phyloP scores from a whole-genome alignment of 2,888 invertebrate genomes.

The Toxonevra muliebris region DNA sequence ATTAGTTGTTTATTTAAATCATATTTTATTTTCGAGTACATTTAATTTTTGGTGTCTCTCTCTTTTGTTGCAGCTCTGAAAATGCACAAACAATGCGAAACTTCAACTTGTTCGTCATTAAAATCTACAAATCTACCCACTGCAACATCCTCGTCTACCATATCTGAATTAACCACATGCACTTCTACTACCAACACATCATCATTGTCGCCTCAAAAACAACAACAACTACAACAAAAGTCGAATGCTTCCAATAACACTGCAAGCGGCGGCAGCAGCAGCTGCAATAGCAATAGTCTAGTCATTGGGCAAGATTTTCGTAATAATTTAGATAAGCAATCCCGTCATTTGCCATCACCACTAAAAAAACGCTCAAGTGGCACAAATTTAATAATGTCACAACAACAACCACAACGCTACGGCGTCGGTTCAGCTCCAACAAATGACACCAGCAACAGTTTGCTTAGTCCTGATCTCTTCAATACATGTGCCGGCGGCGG shows the following conservation, averaged over 20 bases:
- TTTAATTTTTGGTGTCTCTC: background rate
- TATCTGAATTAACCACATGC: slow-evolving; percentile 59
- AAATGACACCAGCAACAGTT: slow-evolving; percentile 18
- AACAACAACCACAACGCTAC: slow-evolving; percentile 40
- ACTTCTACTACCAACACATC: slow-evolving; percentile 45
- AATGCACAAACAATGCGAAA: slow-evolving; percentile 42
- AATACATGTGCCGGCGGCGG: slow-evolving; percentile 35
- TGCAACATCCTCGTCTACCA: slow-evolving; percentile 59
- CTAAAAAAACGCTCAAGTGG: slow-evolving; percentile 54
- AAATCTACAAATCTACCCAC: slow-evolving; percentile 39
- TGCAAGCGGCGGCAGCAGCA: slow-evolving; percentile 38
- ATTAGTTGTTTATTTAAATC: slow-evolving; percentile 4
- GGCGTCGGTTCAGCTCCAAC: slow-evolving; percentile 20
- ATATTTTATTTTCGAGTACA: background rate
- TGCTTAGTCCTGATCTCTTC: slow-evolving; percentile 58
- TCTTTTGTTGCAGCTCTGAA: slow-evolving; percentile 44
- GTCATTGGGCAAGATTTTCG: slow-evolving; percentile 41
- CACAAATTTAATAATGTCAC: slow-evolving; percentile 30
- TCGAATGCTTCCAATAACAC: slow-evolving; percentile 21
- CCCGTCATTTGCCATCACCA: slow-evolving; percentile 61
- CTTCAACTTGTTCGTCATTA: slow-evolving; percentile 29
- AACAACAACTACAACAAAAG: slow-evolving; percentile 37
- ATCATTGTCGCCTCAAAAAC: slow-evolving; percentile 39
- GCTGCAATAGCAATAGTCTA: slow-evolving; percentile 38
- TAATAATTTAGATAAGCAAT: slow-evolving; percentile 53